Conservation (phyloP, 2,113 vertebrate species). For the Garra rufa region DNA sequence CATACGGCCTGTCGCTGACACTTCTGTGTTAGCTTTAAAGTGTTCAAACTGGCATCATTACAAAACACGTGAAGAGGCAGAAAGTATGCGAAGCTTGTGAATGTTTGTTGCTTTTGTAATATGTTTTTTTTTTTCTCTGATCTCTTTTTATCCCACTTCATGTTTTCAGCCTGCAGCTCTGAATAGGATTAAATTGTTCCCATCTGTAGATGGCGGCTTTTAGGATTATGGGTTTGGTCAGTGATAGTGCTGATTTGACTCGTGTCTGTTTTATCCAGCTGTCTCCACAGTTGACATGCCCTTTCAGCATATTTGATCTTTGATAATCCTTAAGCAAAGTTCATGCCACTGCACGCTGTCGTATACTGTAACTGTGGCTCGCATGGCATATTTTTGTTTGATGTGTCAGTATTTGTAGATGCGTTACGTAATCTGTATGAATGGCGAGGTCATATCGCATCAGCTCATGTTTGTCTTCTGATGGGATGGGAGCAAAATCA, state of each 20-base stretch:
- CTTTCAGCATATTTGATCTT: constrained; percentile 2
- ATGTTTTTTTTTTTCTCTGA: not conserved
- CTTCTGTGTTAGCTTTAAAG: too few species aligned
- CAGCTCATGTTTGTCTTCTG: not conserved
- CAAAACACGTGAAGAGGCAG: not conserved
- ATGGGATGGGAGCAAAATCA: not conserved
- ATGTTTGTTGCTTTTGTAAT: constrained; percentile 26
- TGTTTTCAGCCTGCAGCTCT: constrained; percentile 57
- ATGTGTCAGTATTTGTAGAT: constrained; percentile 1
- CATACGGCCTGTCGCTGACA: too few species aligned
- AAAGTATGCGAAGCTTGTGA: not conserved
- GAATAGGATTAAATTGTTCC: constrained; percentile 73
- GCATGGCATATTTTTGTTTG: not conserved
- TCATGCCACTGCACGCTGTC: not conserved
- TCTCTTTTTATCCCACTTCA: constrained; percentile 55
- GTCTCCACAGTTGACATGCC: not conserved
- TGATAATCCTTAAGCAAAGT: constrained; percentile 10
- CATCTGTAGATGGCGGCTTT: constrained; percentile 65
- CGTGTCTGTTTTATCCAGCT: constrained; percentile 26
- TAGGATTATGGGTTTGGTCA: constrained; percentile 73
- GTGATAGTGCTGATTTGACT: constrained; percentile 70
- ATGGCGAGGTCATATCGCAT: not conserved
- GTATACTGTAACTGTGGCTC: not conserved
- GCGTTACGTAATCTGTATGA: not conserved
- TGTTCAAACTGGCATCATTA: not conserved